Evolutionary conservation across 1,140 invertebrate genomes (phyloP).

Genomic region (Micrasema minimum): DNA sequence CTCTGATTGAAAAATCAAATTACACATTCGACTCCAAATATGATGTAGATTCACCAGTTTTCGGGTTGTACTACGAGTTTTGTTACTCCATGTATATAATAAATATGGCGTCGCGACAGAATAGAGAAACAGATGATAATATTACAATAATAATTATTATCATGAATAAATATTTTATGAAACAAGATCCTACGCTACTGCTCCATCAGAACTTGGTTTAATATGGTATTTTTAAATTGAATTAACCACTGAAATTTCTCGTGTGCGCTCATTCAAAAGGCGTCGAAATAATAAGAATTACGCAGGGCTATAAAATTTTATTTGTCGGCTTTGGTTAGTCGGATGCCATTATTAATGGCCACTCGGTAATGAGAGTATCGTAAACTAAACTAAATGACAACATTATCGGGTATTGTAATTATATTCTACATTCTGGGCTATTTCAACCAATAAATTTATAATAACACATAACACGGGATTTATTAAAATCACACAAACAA

Average conservation of each 20-base stretch:
- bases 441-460: too few species aligned
- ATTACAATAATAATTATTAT: too few species aligned
- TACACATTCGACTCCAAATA: too few species aligned
- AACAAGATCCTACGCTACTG: conserved; percentile 5
- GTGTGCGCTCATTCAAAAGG: conserved; percentile 43
- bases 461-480: too few species aligned
- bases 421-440: neutral
- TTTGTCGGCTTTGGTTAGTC: conserved; percentile 7
- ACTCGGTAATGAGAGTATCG: neutral
- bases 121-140: too few species aligned
- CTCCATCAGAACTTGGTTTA: neutral
- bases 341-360: conserved; percentile 4
- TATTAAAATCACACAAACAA: too few species aligned
- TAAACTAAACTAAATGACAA: conserved; percentile 9
- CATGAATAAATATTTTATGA: too few species aligned
- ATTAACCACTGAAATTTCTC: conserved; percentile 44
- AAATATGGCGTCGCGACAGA: too few species aligned
- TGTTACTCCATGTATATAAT: too few species aligned
- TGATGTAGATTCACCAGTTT: too few species aligned
- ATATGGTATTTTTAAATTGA: conserved; percentile 26
- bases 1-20: too few species aligned
- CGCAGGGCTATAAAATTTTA: conserved; percentile 6
- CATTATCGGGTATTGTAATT: conserved; percentile 6
- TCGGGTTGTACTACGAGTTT: too few species aligned
- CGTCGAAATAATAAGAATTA: conserved; percentile 46